Conservation (phyloP, 1,140 invertebrate species). For the Bombus confusus region DNA sequence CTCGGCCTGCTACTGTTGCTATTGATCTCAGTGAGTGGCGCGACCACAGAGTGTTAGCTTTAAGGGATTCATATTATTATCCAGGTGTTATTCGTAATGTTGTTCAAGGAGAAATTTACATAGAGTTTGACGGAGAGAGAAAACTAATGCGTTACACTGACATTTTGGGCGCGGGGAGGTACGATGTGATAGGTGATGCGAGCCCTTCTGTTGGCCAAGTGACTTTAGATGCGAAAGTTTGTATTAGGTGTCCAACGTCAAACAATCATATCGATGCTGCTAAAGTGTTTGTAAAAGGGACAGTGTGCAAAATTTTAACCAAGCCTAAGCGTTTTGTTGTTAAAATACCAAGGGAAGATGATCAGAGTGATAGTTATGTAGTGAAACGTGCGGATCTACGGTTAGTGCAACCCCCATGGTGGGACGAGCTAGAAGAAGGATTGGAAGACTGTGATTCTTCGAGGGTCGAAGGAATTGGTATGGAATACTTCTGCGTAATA, state of each 20-base stretch:
- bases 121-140: slow-evolving; percentile 83
- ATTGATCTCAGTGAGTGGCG: slow-evolving; percentile 96
- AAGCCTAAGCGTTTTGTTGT: slow-evolving; percentile 91
- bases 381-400: slow-evolving; percentile 94
- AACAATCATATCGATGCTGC: slow-evolving; percentile 77
- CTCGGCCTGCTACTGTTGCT: slow-evolving; percentile 75
- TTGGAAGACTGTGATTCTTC: slow-evolving; percentile 75
- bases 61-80: slow-evolving; percentile 90
- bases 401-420: slow-evolving; percentile 96
- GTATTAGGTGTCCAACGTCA: slow-evolving; percentile 84
- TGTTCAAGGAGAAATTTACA: slow-evolving; percentile 75
- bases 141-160: slow-evolving; percentile 87
- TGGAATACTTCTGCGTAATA: neutral
- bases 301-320: slow-evolving; percentile 88
- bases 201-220: slow-evolving; percentile 92
- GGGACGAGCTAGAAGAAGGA: slow-evolving; percentile 93
- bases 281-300: slow-evolving; percentile 92
- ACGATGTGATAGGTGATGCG: slow-evolving; percentile 96
- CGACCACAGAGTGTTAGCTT: slow-evolving; percentile 94
- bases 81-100: slow-evolving; percentile 88
- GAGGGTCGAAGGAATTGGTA: slow-evolving; percentile 74
- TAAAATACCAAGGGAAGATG: slow-evolving; percentile 84
- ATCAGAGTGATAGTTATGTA: slow-evolving; percentile 81
- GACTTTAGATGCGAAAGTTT: slow-evolving; percentile 86
- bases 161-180: slow-evolving; percentile 89